These are phyloP conservation scores for Tapera naevia DNA, from an alignment of 2,797 vertebrate genomes.

Conservation along the genomic window DNA sequence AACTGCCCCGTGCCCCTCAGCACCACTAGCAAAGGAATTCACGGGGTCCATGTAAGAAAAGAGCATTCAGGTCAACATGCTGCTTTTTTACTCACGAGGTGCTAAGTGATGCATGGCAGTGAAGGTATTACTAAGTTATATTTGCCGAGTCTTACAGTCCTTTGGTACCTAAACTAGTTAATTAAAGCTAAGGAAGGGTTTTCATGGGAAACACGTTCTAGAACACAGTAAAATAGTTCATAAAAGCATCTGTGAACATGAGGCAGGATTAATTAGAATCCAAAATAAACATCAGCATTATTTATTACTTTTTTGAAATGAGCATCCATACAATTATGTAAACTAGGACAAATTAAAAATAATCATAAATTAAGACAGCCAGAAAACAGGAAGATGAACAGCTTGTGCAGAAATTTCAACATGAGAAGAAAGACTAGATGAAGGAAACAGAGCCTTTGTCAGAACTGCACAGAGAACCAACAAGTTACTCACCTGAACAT, in stretches of 20 bases:
- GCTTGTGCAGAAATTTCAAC: background rate
- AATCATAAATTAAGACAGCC: background rate
- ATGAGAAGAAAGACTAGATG: accelerated
- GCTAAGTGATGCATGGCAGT: accelerated
- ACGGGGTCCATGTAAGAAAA: background rate
- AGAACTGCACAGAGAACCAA: background rate
- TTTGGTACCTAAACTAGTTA: background rate
- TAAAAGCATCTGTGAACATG: background rate
- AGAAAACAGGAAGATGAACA: background rate
- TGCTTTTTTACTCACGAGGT: background rate
- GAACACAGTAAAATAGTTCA: background rate
- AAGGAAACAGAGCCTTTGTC: background rate
- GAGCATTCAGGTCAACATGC: background rate
- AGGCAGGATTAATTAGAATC: background rate
- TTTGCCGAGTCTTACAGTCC: background rate
- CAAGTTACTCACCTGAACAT: conserved; percentile 91
- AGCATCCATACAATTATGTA: background rate
- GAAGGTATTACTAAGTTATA: background rate
- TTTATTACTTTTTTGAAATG: background rate
- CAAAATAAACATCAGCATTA: background rate
- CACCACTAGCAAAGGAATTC: background rate
- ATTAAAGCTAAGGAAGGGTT: background rate
- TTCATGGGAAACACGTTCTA: background rate
- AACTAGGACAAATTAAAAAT: background rate
- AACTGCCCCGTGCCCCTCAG: background rate